Conservation (phyloP, 2,888 invertebrate species). For the Phortica okadai region DNA sequence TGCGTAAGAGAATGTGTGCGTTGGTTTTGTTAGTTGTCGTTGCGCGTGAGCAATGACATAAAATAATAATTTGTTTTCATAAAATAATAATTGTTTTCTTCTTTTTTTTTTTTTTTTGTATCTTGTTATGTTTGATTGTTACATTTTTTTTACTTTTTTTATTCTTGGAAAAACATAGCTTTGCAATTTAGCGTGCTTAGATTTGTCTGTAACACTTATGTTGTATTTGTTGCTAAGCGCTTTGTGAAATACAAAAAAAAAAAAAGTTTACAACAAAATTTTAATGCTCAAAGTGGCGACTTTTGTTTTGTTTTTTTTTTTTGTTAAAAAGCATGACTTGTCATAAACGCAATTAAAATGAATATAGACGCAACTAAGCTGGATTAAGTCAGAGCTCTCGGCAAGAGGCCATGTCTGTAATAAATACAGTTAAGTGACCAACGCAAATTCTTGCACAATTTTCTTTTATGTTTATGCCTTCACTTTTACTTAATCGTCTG, state of each 20-base stretch:
- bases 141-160: background rate
- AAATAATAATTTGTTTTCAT: conserved; percentile 37
- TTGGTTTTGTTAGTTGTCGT: background rate
- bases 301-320: too few relatives aligned
- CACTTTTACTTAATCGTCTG: background rate
- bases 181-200: background rate
- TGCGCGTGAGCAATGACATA: conserved; percentile 29
- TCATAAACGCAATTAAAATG: too few relatives aligned
- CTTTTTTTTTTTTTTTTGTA: conserved; percentile 18
- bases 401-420: too few relatives aligned
- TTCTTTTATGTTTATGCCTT: too few relatives aligned
- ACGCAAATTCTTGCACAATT: too few relatives aligned
- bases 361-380: too few relatives aligned
- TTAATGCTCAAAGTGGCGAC: too few relatives aligned
- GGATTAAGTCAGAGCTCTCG: too few relatives aligned
- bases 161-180: background rate
- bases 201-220: background rate
- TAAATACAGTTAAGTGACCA: too few relatives aligned
- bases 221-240: background rate
- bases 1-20: conserved; percentile 22
- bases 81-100: conserved; percentile 25
- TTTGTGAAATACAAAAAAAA: background rate
- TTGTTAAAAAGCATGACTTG: too few relatives aligned
- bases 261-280: too few relatives aligned
- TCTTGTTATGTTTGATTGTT: conserved; percentile 3